phyloP scores from a whole-genome alignment of 2,797 vertebrate genomes.

The Kryptolebias ocellatus region DNA sequence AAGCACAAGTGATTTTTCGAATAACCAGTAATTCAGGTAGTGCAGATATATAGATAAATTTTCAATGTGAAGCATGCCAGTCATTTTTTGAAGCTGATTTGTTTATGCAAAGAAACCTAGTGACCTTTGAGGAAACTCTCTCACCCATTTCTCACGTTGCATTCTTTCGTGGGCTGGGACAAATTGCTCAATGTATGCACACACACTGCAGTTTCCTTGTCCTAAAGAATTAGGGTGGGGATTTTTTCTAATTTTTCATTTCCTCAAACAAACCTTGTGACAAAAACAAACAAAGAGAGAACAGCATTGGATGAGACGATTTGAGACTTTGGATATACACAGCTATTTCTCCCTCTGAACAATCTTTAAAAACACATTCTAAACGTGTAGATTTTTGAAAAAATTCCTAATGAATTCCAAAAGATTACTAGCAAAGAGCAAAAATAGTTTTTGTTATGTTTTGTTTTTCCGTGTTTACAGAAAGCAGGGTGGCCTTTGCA shows the following conservation, averaged over 20 bases:
- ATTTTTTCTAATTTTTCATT: background rate
- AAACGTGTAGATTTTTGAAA: too few relatives aligned
- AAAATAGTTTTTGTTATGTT: too few relatives aligned
- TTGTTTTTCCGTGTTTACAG: too few relatives aligned
- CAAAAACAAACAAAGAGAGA: background rate
- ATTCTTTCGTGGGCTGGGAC: slow-evolving; percentile 11
- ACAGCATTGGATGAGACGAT: too few relatives aligned
- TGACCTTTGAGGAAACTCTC: background rate
- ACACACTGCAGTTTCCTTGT: background rate
- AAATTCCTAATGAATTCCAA: too few relatives aligned
- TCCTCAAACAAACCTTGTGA: background rate
- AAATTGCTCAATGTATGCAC: background rate
- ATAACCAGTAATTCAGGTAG: background rate
- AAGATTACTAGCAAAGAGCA: too few relatives aligned
- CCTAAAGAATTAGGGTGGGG: background rate
- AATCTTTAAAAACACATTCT: too few relatives aligned
- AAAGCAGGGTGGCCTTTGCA: too few relatives aligned
- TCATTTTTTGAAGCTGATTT: background rate
- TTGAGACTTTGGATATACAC: background rate
- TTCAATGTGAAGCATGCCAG: background rate
- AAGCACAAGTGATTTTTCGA: background rate
- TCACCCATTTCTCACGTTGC: background rate
- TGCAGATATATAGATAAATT: background rate
- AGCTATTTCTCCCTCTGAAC: too few relatives aligned
- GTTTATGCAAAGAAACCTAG: background rate